Base-by-base conservation (phyloP, 2,113 vertebrate species). In the Papio anubis region DNA sequence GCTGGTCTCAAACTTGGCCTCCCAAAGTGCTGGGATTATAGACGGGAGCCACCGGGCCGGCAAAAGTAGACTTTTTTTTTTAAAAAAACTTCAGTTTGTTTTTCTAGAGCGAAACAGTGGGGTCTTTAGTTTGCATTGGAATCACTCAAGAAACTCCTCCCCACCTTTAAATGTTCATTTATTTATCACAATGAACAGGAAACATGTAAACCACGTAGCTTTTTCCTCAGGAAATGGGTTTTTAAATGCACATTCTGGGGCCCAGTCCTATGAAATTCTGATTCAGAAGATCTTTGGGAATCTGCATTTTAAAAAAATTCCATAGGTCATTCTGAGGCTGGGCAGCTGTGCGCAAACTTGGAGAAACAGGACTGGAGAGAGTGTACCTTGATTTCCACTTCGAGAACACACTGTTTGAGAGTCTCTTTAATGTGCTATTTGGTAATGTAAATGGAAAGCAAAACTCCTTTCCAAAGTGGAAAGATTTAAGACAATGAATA, bases 401-500 rank as follows among this genome's bases (percentile, higher is more conserved):
- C 91, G 73, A 89, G 79, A 91, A 85, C 8, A 23, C 6, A 50
- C 3, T 82, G 17, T 89, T 27, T 52, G 73, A 48, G 32, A 25
- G 23, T 61, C 61, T 85, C 20, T 80, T 88, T 85, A 59, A 80
- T 5, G 21, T 25, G n/a, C 5, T 27, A 61, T 88, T 91, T 68
- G 35, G 35, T 68, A 79, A 91, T 35, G 18, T 18, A 86, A 80
- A 91, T 83, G 73, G 52, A 93, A 89, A 87, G 38, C 16, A 73
- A 45, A n/a, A 45, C 16, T n/a, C 52, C 50, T 68, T 93, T 75
- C 73, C 23, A 35, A 96, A 72, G 20, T 16, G 50, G 57, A 35
- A 80, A 88, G 23, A 68, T 32, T 83, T 45, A 97, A 76, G 86
- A 93, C 86, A 93, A 70, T 66, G 57, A 76, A 61, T 25, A 87